Evolutionary conservation across 1,140 invertebrate genomes (phyloP), one percentile per base, ranked within the genome.

Genomic region (Chionoecetes opilio): DNA sequence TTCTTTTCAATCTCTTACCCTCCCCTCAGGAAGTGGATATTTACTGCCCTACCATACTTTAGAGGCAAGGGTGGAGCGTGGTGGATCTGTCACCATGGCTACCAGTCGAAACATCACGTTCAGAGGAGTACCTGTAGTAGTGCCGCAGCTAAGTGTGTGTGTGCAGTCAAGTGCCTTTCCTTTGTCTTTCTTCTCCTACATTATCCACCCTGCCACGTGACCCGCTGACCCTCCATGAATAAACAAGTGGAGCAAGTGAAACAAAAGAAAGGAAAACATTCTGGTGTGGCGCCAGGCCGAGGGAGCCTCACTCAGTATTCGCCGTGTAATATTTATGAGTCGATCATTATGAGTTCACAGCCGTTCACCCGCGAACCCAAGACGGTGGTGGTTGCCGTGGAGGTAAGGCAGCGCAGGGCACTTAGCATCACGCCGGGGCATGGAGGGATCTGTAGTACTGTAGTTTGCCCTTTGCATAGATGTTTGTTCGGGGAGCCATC

Each of bases 91-190:
- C 63, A 75, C 63, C 26, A 75, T 75, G 63, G 63, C 21, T 75
- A 75, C 63, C 21, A 75, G 63, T 26, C 63, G n/a, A 75, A 75
- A 75, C 63, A 75, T n/a, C 63, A 75, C 63, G 63, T 75, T 75
- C 63, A 2, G 21, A 6, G 63, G n/a, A 75, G 63, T 26, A n/a
- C 63, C 46, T 53, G 46, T 75, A 26, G 21, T 75, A 5, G 63
- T 75, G 21, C n/a, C 63, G 63, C 21, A n/a, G 63, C 63, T 5
- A 26, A 75, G 63, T 75, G 63, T 75, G 63, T 8, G 41, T n/a
- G n/a, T 26, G 21, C 63, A 26, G 63, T n/a, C 63, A 75, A 75
- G 63, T 75, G 63, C 63, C 63, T 75, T n/a, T 8, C 26, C 46
- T 53, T 17, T 8, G 63, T 75, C 21, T 75, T 75, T 75, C 63